Evolutionary conservation across 2,888 invertebrate species (phyloP).

Genomic region (Gryllus longicercus): DNA sequence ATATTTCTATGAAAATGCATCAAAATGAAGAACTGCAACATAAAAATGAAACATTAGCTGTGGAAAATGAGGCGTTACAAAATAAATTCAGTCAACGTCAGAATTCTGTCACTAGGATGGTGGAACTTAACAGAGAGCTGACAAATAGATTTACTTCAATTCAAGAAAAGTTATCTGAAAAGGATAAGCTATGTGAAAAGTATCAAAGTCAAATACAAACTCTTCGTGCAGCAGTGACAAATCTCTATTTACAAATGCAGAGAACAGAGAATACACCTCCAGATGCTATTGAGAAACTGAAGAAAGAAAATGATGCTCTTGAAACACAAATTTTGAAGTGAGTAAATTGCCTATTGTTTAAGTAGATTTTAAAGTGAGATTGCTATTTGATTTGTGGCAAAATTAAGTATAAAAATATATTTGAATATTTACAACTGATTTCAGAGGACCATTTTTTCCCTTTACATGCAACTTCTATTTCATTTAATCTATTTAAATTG

Average conservation of each 20-base stretch:
- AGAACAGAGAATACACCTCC: background rate
- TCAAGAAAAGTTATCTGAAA: background rate
- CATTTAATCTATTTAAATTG: no score
- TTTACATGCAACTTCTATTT: no score
- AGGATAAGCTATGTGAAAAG: background rate
- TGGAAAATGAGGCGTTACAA: background rate
- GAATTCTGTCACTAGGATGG: background rate
- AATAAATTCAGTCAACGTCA: background rate
- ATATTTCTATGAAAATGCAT: background rate
- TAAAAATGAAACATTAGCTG: conserved; percentile 18
- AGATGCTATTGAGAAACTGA: background rate
- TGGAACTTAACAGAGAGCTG: background rate
- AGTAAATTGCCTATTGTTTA: no score
- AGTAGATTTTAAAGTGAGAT: no score
- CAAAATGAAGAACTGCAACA: background rate
- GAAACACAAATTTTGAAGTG: background rate
- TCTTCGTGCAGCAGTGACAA: background rate
- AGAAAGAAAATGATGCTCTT: background rate
- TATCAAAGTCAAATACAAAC: background rate
- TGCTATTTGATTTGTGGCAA: no score
- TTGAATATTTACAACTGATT: no score
- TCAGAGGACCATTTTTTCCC: no score
- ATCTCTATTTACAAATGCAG: background rate
- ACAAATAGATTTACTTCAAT: background rate
- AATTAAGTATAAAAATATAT: no score